Base-by-base conservation (phyloP, 2,797 vertebrate species). In the Mormyrops boulengeri region DNA sequence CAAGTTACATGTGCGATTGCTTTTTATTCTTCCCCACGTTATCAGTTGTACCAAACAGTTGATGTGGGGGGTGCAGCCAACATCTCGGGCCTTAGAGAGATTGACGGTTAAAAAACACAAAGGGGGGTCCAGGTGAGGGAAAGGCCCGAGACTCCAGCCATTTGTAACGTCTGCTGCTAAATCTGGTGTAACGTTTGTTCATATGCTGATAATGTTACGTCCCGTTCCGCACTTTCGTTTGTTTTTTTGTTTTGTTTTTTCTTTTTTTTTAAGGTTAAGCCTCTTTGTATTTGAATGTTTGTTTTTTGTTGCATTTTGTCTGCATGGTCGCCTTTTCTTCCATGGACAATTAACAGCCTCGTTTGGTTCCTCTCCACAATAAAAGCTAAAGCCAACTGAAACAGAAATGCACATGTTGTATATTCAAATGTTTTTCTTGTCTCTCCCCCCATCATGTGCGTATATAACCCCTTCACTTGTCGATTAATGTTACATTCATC, bases 391-490 rank as follows among this genome's bases (percentile, higher is more conserved):
- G 91, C 93, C 89, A 66, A 38, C 30, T 34, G 17, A 85, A 90
- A 92, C 91, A 87, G 91, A 89, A 41, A 87, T 84, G 49, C 93
- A 87, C 30, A 38, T n/a, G 34, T 57, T 87, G 30, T 87, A 53
- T 87, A 34, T 87, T 57, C 41, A 49, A 94, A 93, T 95, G 94
- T 96, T 93, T 92, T 92, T 96, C 93, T 91, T 92, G 92, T 5
- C 94, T 89, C 14, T 88, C 66, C 73, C 12, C 73, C 73, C 14
- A 89, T 49, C 86, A n/a, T 38, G 6, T 50, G 14, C 38, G 50
- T 47, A 55, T 26, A 88, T 89, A 90, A 90, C 88, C 52, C 91
- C 88, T 90, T 22, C 4, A 89, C 82, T n/a, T 89, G 66, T 85
- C 62, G 11, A 55, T 90, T 89, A 89, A 50, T 88, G 80, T 88